phyloP scores from a whole-genome alignment of 2,113 vertebrate genomes.

The Butorides virescens region DNA sequence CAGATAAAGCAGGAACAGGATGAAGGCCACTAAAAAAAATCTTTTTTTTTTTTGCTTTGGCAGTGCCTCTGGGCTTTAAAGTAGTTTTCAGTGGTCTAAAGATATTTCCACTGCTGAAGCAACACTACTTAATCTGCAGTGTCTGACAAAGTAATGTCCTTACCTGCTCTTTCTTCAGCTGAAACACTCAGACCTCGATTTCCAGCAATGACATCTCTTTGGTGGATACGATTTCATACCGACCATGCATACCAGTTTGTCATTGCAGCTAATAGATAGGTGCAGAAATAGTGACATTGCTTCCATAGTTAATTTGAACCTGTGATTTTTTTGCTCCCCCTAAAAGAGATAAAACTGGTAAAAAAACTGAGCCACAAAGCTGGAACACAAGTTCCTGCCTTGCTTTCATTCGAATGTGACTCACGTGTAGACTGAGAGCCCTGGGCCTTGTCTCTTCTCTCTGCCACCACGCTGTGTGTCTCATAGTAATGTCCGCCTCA shows the following conservation, averaged over 20 bases:
- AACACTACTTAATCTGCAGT: background rate
- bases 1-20: background rate
- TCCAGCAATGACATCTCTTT: background rate
- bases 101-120: background rate
- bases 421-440: accelerated
- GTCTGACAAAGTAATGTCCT: background rate
- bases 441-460: background rate
- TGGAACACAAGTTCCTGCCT: background rate
- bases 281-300: background rate
- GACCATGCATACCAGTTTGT: accelerated
- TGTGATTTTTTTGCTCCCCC: background rate
- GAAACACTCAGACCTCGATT: background rate
- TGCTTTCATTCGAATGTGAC: background rate
- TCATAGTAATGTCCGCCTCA: background rate
- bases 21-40: background rate
- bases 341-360: background rate
- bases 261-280: background rate
- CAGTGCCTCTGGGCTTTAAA: background rate
- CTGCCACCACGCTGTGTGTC: background rate
- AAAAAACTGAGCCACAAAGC: background rate
- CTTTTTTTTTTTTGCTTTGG: background rate
- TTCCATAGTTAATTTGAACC: background rate
- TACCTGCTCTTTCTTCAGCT: background rate
- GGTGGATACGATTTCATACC: background rate
- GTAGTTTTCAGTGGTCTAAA: background rate